These are phyloP conservation scores for Pyrocoelia pectoralis DNA, from an alignment of 2,888 invertebrate genomes.

Conservation along the genomic window DNA sequence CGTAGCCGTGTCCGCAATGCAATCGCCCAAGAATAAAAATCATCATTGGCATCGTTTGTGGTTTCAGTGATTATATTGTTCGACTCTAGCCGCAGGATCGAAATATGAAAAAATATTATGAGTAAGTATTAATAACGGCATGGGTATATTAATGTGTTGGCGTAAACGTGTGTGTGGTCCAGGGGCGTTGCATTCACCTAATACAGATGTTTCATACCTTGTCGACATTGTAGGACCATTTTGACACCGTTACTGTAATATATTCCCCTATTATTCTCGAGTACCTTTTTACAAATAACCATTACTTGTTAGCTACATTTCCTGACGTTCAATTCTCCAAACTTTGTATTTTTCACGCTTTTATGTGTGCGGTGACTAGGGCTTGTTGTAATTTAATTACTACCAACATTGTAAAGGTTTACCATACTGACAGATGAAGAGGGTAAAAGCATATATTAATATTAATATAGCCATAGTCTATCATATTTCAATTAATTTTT, in stretches of 20 bases:
- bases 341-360: constrained; percentile 55
- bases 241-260: constrained; percentile 48
- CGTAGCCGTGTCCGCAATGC: constrained; percentile 48
- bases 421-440: constrained; percentile 40
- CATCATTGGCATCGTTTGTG: constrained; percentile 19
- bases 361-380: constrained; percentile 53
- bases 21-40: constrained; percentile 39
- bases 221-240: constrained; percentile 39
- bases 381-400: constrained; percentile 53
- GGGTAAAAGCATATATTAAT: constrained; percentile 39
- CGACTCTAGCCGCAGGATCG: constrained; percentile 50
- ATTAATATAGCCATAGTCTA: constrained; percentile 27
- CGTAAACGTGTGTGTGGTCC: constrained; percentile 58
- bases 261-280: constrained; percentile 42
- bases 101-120: constrained; percentile 57
- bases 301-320: constrained; percentile 30
- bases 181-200: constrained; percentile 52
- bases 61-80: constrained; percentile 31
- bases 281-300: constrained; percentile 34
- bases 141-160: constrained; percentile 59
- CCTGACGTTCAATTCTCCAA: constrained; percentile 33
- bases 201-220: constrained; percentile 50
- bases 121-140: constrained; percentile 59
- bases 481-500: constrained; percentile 36
- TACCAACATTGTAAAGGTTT: constrained; percentile 44